Conservation (phyloP, 2,113 vertebrate species). For the Zingel zingel region DNA sequence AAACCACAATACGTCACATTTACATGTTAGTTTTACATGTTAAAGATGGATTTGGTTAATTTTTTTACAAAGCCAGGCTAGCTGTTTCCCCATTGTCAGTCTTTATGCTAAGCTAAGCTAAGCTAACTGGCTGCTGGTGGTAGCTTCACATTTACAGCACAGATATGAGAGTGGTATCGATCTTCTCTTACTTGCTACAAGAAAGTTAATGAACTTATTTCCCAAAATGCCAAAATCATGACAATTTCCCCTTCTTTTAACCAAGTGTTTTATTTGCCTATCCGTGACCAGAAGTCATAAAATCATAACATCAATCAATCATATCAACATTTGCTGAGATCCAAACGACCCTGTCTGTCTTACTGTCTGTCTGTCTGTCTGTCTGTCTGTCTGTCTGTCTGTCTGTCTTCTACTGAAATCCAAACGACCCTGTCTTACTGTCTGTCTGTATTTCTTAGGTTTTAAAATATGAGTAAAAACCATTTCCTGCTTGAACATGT, state of each 20-base stretch:
- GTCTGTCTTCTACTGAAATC: not conserved
- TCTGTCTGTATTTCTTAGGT: slow-evolving; percentile 46
- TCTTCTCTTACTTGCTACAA: not conserved
- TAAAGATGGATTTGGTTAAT: not conserved
- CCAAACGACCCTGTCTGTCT: slow-evolving; percentile 39
- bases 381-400: slow-evolving; percentile 30
- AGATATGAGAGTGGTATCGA: not conserved
- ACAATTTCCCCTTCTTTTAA: not conserved
- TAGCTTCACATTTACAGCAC: not conserved
- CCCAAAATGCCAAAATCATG: not conserved
- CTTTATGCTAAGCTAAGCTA: not conserved
- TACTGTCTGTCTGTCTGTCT: slow-evolving; percentile 36
- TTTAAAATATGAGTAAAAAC: slow-evolving; percentile 66
- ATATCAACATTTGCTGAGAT: not conserved
- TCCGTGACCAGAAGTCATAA: not conserved
- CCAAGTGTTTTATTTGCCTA: not conserved
- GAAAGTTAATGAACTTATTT: not conserved
- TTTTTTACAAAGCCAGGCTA: not conserved
- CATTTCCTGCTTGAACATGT: slow-evolving; percentile 74
- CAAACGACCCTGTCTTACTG: not conserved
- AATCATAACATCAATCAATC: not conserved
- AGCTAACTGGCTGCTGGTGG: not conserved
- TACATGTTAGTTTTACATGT: too few species aligned
- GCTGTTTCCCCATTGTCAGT: not conserved
- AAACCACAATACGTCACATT: not conserved